Percentiles rank a stretch among this genome's conserved stretches.
Evolutionary conservation across 2,888 invertebrate species (phyloP).

Genomic region (Altica lythri): DNA sequence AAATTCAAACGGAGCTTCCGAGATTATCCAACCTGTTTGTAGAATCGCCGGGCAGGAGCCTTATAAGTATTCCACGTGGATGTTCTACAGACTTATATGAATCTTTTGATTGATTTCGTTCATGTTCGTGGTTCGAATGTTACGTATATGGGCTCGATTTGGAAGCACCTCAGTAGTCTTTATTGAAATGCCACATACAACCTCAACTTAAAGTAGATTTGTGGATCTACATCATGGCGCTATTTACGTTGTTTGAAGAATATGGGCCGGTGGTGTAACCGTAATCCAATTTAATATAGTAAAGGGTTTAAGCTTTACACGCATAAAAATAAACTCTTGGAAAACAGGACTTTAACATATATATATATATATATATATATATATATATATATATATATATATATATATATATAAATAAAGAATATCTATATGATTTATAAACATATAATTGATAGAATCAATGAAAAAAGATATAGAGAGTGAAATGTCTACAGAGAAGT

Average conservation of each 20-base stretch:
- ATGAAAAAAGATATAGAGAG: no score
- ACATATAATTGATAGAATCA: no score
- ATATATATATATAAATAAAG: no score
- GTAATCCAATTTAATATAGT: not conserved
- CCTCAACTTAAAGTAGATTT: slow-evolving; percentile 9
- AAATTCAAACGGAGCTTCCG: not conserved
- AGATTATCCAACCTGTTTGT: slow-evolving; percentile 5
- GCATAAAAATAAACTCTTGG: no score
- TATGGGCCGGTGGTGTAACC: not conserved
- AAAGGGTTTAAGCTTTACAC: no score
- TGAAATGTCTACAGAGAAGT: no score
- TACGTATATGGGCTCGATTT: slow-evolving; percentile 9
- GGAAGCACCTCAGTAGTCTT: not conserved
- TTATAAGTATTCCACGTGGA: slow-evolving; percentile 32
- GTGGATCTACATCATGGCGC: slow-evolving; percentile 4
- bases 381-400: no score
- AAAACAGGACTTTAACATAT: no score
- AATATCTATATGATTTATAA: no score
- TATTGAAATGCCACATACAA: slow-evolving; percentile 9
- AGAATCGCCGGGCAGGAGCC: not conserved
- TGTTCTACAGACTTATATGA: slow-evolving; percentile 36
- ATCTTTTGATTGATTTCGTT: slow-evolving; percentile 43
- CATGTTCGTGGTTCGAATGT: slow-evolving; percentile 26
- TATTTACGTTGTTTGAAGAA: slow-evolving; percentile 3
- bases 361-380: no score